phyloP scores from a whole-genome alignment of 2,888 invertebrate species.

The Acleris laterana region DNA sequence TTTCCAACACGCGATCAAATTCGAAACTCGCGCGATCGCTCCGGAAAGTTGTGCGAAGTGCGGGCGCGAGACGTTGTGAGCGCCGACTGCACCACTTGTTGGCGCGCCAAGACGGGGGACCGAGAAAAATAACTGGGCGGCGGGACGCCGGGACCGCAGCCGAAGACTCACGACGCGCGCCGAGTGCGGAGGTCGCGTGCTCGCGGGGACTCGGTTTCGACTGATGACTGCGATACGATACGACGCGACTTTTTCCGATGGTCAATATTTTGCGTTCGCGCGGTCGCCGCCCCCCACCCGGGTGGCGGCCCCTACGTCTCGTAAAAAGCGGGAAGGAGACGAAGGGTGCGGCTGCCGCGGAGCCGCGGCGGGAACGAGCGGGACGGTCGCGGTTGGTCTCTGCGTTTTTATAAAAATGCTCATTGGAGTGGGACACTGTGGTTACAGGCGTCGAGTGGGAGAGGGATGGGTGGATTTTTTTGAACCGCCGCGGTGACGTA shows the following conservation, averaged over 20 bases:
- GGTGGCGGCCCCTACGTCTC: slow-evolving; percentile 82
- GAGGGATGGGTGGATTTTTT: slow-evolving; percentile 81
- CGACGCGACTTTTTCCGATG: slow-evolving; percentile 85
- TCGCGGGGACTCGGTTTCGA: slow-evolving; percentile 81
- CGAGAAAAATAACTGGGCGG: slow-evolving; percentile 73
- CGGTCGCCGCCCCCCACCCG: slow-evolving; percentile 82
- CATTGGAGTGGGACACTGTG: slow-evolving; percentile 71
- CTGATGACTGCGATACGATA: slow-evolving; percentile 85
- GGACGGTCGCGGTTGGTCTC: slow-evolving; percentile 80
- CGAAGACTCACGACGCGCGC: slow-evolving; percentile 80
- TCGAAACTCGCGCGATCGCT: slow-evolving; percentile 73
- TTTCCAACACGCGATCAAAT: slow-evolving; percentile 57
- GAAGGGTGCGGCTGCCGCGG: slow-evolving; percentile 78
- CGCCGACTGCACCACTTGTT: slow-evolving; percentile 77
- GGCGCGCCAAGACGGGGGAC: slow-evolving; percentile 80
- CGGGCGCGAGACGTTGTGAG: slow-evolving; percentile 76
- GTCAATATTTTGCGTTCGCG: slow-evolving; percentile 85
- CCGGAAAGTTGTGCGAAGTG: slow-evolving; percentile 76
- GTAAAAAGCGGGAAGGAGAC: slow-evolving; percentile 85
- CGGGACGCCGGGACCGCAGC: slow-evolving; percentile 74
- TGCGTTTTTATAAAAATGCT: slow-evolving; percentile 84
- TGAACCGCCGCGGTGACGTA: slow-evolving; percentile 82
- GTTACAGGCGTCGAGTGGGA: slow-evolving; percentile 59
- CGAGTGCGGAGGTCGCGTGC: slow-evolving; percentile 79
- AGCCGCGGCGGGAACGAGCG: slow-evolving; percentile 76